phyloP scores from a whole-genome alignment of 1,140 invertebrate genomes.

The Drosophila prosaltans region DNA sequence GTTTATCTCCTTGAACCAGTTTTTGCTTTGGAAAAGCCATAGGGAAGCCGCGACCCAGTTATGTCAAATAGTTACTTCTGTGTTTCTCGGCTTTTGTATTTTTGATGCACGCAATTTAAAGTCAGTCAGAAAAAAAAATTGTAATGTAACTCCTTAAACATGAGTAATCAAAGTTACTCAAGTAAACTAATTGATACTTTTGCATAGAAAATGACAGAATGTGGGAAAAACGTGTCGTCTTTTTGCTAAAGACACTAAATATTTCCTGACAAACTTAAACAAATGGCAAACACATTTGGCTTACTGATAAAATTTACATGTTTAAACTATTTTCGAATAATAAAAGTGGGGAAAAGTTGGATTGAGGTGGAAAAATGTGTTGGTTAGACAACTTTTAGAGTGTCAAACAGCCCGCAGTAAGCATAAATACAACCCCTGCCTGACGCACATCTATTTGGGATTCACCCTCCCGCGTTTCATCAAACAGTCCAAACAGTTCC shows the following conservation, averaged over 20 bases:
- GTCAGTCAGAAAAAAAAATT: conserved; percentile 26
- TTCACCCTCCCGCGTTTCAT: neutral
- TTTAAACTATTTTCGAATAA: conserved; percentile 50
- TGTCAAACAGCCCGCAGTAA: neutral
- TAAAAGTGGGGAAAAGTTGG: neutral
- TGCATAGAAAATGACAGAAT: too few relatives aligned
- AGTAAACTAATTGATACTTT: conserved; percentile 32
- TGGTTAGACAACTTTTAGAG: neutral
- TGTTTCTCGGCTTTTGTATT: neutral
- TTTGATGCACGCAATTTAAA: conserved; percentile 45
- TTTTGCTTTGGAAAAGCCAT: conserved; percentile 35
- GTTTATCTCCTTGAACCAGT: conserved; percentile 79
- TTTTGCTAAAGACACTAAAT: neutral
- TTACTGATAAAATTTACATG: conserved; percentile 67
- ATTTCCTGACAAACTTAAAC: conserved; percentile 37
- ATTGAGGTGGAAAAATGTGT: neutral
- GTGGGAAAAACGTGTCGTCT: too few relatives aligned
- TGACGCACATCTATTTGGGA: neutral
- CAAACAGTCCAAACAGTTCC: neutral
- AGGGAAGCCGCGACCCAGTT: conserved; percentile 57
- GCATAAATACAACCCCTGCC: neutral
- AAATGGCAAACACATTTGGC: conserved; percentile 52
- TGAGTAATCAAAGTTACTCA: conserved; percentile 43
- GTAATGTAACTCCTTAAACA: conserved; percentile 16
- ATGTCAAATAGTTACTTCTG: conserved; percentile 50